Base-by-base conservation (phyloP, 2,888 invertebrate species). In the Chrysomela aeneicollis region DNA sequence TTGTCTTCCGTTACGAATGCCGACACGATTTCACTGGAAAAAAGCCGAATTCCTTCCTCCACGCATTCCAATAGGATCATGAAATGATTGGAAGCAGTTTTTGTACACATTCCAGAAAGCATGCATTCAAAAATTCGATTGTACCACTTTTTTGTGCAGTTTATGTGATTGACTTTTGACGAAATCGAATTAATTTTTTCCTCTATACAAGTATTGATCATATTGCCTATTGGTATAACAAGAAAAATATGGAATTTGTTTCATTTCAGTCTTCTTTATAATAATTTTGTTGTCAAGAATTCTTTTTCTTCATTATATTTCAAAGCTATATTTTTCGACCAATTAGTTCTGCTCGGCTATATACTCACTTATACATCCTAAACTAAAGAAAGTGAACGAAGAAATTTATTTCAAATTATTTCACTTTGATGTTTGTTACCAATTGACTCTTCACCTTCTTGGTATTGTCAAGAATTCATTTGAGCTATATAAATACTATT, bases 81-180 rank as follows among this genome's bases (percentile, higher is more conserved):
- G 55, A 59, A 66, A 61, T 61, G 58, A 65, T 65, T 65, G 57
- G 52, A 65, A 58, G 42, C 19, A 19, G 37, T 61, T 61, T 64
- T 47, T 55, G 30, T 42, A 21, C 5, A 15, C 18, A 46, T 17
- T 57, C 18, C 22, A 46, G 46, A 46, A 57, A 12, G 57, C 12
- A 15, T 46, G 47, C 17, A 26, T 21, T 46, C 37, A 46, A 57
- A 57, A 57, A 22, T 57, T 57, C 46, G 22, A 57, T 57, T 57
- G 57, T 57, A 57, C 21, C 17, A 57, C 57, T 57, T 57, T 55
- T 57, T 57, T 21, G 19, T 35, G 12, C 37, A 12, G 42, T 55
- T 37, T 22, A 57, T 46, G 15, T 37, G 46, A 57, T 57, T 57
- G 15, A 22, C 21, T 26, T 37, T 57, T 42, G 37, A 22, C 37